Evolutionary conservation across 2,888 invertebrate species (phyloP).

Genomic region (Cantharis rustica): DNA sequence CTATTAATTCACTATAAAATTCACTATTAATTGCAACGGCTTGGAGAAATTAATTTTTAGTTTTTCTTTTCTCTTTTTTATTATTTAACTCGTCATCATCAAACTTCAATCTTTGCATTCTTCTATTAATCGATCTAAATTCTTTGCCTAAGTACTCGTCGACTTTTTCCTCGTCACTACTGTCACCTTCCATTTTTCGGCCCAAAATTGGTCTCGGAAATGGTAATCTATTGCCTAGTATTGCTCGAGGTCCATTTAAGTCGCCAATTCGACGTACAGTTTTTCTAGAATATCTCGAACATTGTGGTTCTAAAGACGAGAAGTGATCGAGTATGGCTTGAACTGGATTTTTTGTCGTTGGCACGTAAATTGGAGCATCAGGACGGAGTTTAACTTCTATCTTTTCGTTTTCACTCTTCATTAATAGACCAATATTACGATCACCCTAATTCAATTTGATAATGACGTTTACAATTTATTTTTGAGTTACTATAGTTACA

Average conservation of each 20-base stretch:
- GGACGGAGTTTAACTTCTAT: conserved; percentile 41
- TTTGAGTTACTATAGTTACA: background rate
- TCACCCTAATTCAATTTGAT: conserved; percentile 2
- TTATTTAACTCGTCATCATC: conserved; percentile 37
- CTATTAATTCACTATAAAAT: background rate
- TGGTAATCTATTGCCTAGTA: conserved; percentile 36
- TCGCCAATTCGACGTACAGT: conserved; percentile 35
- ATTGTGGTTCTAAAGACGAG: conserved; percentile 37
- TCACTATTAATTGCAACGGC: background rate
- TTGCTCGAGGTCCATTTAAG: conserved; percentile 29
- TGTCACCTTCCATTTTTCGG: conserved; percentile 36
- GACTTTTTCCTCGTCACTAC: conserved; percentile 24
- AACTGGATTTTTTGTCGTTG: conserved; percentile 32
- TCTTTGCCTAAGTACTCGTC: conserved; percentile 39
- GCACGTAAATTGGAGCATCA: conserved; percentile 44
- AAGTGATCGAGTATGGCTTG: conserved; percentile 26
- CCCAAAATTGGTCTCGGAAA: conserved; percentile 44
- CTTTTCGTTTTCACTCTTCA: conserved; percentile 28
- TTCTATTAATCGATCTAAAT: conserved; percentile 39
- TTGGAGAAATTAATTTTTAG: conserved; percentile 5
- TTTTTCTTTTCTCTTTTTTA: conserved; percentile 28
- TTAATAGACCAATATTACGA: conserved; percentile 6
- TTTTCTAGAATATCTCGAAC: conserved; percentile 43
- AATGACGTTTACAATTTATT: conserved; percentile 23
- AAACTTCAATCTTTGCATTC: conserved; percentile 40